Conservation (phyloP, 2,888 invertebrate species). For the Sceliomorpha sp. region DNA sequence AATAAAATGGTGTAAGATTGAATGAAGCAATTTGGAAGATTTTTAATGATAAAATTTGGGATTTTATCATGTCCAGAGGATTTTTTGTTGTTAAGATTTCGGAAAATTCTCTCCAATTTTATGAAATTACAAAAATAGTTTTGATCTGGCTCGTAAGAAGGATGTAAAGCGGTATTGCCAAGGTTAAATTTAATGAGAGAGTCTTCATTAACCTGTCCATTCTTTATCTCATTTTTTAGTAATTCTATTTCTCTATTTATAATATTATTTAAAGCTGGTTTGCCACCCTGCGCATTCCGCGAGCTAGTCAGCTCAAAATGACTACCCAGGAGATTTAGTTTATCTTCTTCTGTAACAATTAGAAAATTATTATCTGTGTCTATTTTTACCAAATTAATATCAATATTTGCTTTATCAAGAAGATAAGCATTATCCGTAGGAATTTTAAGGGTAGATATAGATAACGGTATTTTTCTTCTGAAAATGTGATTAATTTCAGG, state of each 20-base stretch:
- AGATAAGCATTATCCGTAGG: neutral
- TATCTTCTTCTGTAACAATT: slow-evolving; percentile 3
- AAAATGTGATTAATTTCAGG: slow-evolving; percentile 31
- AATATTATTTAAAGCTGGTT: neutral
- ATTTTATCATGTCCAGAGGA: slow-evolving; percentile 36
- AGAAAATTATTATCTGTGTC: slow-evolving; percentile 12
- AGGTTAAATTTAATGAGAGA: neutral
- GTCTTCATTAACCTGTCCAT: neutral
- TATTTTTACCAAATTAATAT: neutral
- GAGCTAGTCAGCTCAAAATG: neutral
- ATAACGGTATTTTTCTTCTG: slow-evolving; percentile 4
- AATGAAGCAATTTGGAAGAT: slow-evolving; percentile 16
- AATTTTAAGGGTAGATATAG: slow-evolving; percentile 14
- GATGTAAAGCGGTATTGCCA: neutral
- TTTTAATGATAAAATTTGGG: slow-evolving; percentile 30
- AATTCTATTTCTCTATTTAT: neutral
- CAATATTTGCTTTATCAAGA: slow-evolving; percentile 5
- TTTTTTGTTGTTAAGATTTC: slow-evolving; percentile 25
- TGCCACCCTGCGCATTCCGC: slow-evolving; percentile 6
- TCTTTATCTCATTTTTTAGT: neutral
- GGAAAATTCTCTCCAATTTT: neutral
- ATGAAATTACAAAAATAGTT: slow-evolving; percentile 5
- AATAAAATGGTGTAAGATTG: slow-evolving; percentile 26
- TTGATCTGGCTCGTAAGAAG: neutral
- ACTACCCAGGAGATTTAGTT: slow-evolving; percentile 8